Conservation (phyloP, 2,797 vertebrate species). For the Arremon aurantiirostris region DNA sequence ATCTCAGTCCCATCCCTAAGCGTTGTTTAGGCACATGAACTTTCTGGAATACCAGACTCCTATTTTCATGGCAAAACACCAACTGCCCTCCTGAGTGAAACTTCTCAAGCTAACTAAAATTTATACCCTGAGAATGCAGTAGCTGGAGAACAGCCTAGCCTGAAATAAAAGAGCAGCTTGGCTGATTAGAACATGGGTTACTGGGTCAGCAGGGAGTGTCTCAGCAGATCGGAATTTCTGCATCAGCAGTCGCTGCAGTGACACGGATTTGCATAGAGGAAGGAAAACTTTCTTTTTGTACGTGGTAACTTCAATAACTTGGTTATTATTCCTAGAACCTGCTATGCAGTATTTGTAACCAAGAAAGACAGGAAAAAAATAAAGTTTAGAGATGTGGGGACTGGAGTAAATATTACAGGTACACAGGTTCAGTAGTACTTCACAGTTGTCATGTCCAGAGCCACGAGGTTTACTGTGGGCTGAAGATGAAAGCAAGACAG, state of each 20-base stretch:
- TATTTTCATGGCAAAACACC: not conserved
- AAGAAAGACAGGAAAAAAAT: not conserved
- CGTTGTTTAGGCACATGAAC: not conserved
- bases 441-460: not conserved
- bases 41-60: not conserved
- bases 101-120: constrained; percentile 37
- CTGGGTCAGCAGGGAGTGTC: constrained; percentile 11
- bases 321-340: not conserved
- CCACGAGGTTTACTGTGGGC: not conserved
- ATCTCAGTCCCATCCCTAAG: not conserved
- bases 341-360: not conserved
- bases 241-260: not conserved
- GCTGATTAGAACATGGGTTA: constrained; percentile 39
- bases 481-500: not conserved
- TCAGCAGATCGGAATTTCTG: constrained; percentile 22
- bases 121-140: constrained; percentile 49
- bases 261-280: constrained; percentile 25
- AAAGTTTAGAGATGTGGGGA: not conserved
- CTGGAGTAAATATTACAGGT: not conserved
- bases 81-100: not conserved
- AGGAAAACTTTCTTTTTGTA: constrained; percentile 12
- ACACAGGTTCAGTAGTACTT: not conserved
- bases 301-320: not conserved
- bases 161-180: constrained; percentile 23
- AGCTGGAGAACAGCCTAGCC: constrained; percentile 36